Evolutionary conservation across 2,113 vertebrate species (phyloP).

Genomic region (Polypterus senegalus): DNA sequence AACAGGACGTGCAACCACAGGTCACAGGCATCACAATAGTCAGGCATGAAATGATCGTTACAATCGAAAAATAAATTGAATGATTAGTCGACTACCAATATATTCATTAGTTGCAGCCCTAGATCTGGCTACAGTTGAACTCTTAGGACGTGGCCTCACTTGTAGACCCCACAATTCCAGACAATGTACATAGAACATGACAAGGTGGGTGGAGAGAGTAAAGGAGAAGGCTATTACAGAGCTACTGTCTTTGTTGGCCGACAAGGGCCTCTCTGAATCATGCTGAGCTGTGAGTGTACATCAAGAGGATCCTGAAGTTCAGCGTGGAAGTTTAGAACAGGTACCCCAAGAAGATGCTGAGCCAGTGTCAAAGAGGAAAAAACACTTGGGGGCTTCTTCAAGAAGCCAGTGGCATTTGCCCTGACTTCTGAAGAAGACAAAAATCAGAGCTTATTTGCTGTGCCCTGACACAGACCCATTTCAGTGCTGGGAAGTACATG

Average conservation of each 20-base stretch:
- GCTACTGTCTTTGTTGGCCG: slow-evolving; percentile 5
- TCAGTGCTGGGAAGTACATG: slow-evolving; percentile 14
- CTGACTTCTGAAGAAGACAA: slow-evolving; percentile 4
- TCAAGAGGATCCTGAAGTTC: not conserved
- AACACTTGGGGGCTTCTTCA: slow-evolving; percentile 5
- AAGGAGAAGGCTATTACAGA: slow-evolving; percentile 14
- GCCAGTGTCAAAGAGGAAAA: slow-evolving; percentile 12
- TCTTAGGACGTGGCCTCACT: slow-evolving; percentile 14
- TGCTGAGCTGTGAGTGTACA: slow-evolving; percentile 4
- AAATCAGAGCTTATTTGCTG: slow-evolving; percentile 3
- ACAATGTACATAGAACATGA: slow-evolving; percentile 11
- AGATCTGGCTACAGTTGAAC: slow-evolving; percentile 15
- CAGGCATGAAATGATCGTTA: too few species aligned
- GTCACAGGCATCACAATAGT: too few species aligned
- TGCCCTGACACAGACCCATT: slow-evolving; percentile 13
- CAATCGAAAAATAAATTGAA: too few species aligned
- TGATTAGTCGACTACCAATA: too few species aligned
- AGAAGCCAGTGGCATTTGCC: slow-evolving; percentile 1
- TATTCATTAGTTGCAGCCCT: too few species aligned
- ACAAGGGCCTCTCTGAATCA: slow-evolving; percentile 9
- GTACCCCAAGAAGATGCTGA: not conserved
- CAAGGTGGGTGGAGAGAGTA: slow-evolving; percentile 16
- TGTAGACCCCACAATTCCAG: slow-evolving; percentile 10
- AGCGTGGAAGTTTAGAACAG: not conserved
- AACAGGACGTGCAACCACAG: too few species aligned